These are phyloP conservation scores for Clusia tigrina DNA, from an alignment of 2,888 invertebrate genomes.

Conservation along the genomic window DNA sequence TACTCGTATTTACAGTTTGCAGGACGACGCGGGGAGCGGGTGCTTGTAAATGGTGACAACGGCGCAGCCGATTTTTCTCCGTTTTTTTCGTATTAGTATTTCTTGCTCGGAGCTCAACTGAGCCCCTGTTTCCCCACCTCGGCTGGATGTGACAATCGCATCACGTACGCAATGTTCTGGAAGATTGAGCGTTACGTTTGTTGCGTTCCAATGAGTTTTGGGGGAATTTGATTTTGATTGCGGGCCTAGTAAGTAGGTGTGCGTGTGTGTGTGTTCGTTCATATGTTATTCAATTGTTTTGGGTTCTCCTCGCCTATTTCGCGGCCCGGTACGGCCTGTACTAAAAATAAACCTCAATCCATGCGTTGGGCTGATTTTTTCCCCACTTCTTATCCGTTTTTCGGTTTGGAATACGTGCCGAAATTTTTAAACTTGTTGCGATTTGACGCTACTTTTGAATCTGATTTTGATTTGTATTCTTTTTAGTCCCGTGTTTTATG, in stretches of 20 bases:
- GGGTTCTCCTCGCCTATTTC: not conserved
- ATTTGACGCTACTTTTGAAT: slow-evolving; percentile 12
- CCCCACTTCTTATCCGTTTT: slow-evolving; percentile 12
- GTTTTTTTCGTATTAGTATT: no score
- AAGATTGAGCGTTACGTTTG: slow-evolving; percentile 62
- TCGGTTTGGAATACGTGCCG: slow-evolving; percentile 27
- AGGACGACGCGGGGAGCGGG: no score
- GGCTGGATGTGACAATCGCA: slow-evolving; percentile 58
- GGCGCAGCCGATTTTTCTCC: no score
- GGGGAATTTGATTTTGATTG: slow-evolving; percentile 56
- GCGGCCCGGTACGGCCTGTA: not conserved
- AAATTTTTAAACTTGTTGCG: slow-evolving; percentile 26
- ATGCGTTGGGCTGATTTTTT: not conserved
- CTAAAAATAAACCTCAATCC: not conserved
- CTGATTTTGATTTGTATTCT: slow-evolving; percentile 14
- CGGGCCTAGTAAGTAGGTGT: slow-evolving; percentile 35
- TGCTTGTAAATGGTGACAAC: no score
- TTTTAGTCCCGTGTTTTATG: not conserved
- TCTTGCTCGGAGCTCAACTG: no score
- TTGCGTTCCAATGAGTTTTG: slow-evolving; percentile 58
- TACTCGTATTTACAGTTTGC: no score
- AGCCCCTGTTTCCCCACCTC: no score
- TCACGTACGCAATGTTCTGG: slow-evolving; percentile 60
- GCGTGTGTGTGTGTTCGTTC: slow-evolving; percentile 5
- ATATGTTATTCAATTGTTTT: slow-evolving; percentile 9